phyloP scores from a whole-genome alignment of 2,797 vertebrate species.

The Sitta carolinensis region DNA sequence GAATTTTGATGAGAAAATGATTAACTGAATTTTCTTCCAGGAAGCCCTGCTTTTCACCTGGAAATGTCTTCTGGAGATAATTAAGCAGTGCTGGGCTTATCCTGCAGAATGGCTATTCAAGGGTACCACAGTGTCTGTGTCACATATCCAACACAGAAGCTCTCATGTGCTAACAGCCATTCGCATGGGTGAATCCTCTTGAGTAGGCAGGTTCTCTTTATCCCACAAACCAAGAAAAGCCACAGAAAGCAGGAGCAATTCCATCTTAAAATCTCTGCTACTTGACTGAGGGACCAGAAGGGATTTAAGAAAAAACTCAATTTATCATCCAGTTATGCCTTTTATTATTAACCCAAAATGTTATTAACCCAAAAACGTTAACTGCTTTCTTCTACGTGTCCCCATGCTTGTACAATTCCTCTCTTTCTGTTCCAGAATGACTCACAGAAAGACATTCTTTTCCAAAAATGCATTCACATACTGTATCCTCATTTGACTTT shows the following conservation, averaged over 20 bases:
- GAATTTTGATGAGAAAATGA: not conserved
- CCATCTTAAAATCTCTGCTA: not conserved
- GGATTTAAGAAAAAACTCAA: not conserved
- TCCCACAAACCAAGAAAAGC: not conserved
- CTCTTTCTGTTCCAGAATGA: not conserved
- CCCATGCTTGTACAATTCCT: not conserved
- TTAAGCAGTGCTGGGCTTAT: not conserved
- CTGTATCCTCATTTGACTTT: not conserved
- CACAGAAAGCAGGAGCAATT: not conserved
- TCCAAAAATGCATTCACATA: not conserved
- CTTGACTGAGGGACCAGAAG: not conserved
- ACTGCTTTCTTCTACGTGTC: not conserved
- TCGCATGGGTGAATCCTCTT: rapidly evolving
- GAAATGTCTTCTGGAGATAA: not conserved
- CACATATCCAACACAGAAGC: not conserved
- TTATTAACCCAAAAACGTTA: not conserved
- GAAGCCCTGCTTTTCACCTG: not conserved
- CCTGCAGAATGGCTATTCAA: not conserved
- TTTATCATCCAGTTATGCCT: not conserved
- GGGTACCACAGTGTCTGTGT: not conserved
- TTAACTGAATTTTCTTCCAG: not conserved
- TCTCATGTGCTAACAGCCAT: not conserved
- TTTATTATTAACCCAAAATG: not conserved
- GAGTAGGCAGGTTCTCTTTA: not conserved
- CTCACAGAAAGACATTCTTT: not conserved